Base-by-base conservation (phyloP, 2,113 vertebrate species). In the Cercopithecus mona region DNA sequence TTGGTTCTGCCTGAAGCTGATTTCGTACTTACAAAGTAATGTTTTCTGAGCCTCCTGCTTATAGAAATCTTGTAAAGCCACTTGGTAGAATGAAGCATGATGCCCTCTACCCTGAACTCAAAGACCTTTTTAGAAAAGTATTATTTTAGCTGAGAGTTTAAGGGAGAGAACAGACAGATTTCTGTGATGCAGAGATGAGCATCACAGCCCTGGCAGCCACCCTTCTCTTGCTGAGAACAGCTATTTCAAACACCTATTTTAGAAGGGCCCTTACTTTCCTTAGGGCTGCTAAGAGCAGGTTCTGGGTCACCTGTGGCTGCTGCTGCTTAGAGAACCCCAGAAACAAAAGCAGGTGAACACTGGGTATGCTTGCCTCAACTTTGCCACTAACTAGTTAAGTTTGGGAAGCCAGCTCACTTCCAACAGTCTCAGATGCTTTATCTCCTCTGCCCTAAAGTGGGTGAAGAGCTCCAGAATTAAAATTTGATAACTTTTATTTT, bases 41-140 rank as follows among this genome's bases (percentile, higher is more conserved):
- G 52, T 94, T 96, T 97, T 75, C 84, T 96, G 40, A 97, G 79
- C 82, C 38, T 84, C 20, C 85, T 90, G 79, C 96, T 97, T 80
- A 93, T 4, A 92, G 61, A 30, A 96, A 45, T 73, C 86, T 93
- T 95, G 38, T 88, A 88, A 94, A 91, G 90, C 48, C 48, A 48
- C 38, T 91, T 88, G 91, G 93, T 64, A 95, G 94, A 94, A 97
- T 91, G 88, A 75, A 95, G 11, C 76, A 45, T 45, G 88, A 66
- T 94, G n/a, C 48, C 45, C 48, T 95, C 9, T 96, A 90, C 59
- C 70, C 79, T 96, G 90, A 95, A 95, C 86, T 72, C 79, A 88
- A 78, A 98, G 82, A 66, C 45, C 38, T 96, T 23, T 94, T 89
- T 35, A 11, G 32, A 80, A 16, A 78, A 78, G 6, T 93, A 38